Base-by-base conservation (phyloP, 2,113 vertebrate genomes). In the Xiphorhynchus elegans region DNA sequence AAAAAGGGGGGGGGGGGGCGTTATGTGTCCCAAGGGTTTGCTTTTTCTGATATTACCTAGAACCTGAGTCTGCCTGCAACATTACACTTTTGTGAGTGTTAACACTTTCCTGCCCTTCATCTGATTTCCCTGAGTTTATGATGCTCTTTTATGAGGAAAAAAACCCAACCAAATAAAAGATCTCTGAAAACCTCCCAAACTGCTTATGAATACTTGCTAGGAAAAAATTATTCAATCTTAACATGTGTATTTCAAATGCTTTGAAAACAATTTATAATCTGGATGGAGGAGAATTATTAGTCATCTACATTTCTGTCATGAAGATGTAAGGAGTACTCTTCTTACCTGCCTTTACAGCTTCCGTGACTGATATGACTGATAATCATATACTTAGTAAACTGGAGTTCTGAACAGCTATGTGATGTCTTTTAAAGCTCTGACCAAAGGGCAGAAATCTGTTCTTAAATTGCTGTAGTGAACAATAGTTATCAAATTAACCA, bases 161-260 rank as follows among this genome's bases (percentile, higher is more conserved):
- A 44, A 40, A 53, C 29, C 29, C 29, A 44, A 14, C 17, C 18
- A 47, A 47, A 47, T 8, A 21, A 47, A 47, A 47, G 19, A 47
- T 5, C 19, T 19, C 46, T 10, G 10, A 47, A 47, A 47, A 9
- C 8, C 17, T 4, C 60, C 2, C 7, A 37, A 58, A 28, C 2
- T 0, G 5, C 46, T 46, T 63, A 58, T 0, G 0, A 35, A 28
- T 37, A 31, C 7, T 55, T 85, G 2, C 11, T 60, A 42, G 15
- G 19, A 69, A 93, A 68, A 69, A 13, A 2, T 2, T 69, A 47
- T 24, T 31, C 17, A 56, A 29, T 4, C 6, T 35, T 47, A 79
- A 47, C 0, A 2, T 33, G 40, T 9, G 64, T 18, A 70, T 75
- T 28, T 75, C 15, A 75, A 83, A 55, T 26, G 4, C 39, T 88